Evolutionary conservation across 1,140 invertebrate genomes (phyloP), one percentile per base, ranked within the genome.

Genomic region (Spodoptera litura): DNA sequence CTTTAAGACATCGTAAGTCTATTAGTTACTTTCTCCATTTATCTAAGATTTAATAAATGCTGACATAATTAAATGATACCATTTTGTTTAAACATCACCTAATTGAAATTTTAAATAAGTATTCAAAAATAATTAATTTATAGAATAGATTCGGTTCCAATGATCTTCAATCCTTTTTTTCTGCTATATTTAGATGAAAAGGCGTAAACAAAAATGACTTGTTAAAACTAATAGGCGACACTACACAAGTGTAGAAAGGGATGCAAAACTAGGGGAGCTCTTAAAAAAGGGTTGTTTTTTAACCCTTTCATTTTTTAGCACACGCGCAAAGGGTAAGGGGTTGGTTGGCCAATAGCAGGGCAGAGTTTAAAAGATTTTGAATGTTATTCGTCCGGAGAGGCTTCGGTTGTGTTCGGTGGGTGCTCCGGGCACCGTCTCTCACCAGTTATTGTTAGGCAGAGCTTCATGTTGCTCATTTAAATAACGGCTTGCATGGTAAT

Each of bases 301-400:
- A 94, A 92, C 92, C 92, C 91, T 93, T 92, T 87, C 80, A 38
- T 90, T 93, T 92, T 94, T 94, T 93, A 93, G 91, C 92, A 94
- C 92, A 93, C 83, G 92, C 92, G 91, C 91, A 93, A 91, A 82
- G 88, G 88, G 86, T 91, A 87, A 83, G 90, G 86, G 84, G 78
- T 85, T 81, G 84, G 84, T 84, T 88, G 83, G 83, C 92, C 92
- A 94, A 94, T 94, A 64, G 84, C 79, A 93, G 80, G 71, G 79
- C 84, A 88, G 87, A 78, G 81, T 90, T 88, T 87, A 66, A 62
- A 66, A 83, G 88, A 82, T 90, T 92, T 89, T 85, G 85, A 91
- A 89, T 88, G 84, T 77, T 90, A 89, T 92, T 89, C 77, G 87
- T 86, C 78, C 80, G 80, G 78, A 82, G 80, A 53, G 71, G 68